Evolutionary conservation across 2,888 invertebrate genomes (phyloP), one percentile per base, ranked within the genome.

Genomic region (Eupithecia exiguata): DNA sequence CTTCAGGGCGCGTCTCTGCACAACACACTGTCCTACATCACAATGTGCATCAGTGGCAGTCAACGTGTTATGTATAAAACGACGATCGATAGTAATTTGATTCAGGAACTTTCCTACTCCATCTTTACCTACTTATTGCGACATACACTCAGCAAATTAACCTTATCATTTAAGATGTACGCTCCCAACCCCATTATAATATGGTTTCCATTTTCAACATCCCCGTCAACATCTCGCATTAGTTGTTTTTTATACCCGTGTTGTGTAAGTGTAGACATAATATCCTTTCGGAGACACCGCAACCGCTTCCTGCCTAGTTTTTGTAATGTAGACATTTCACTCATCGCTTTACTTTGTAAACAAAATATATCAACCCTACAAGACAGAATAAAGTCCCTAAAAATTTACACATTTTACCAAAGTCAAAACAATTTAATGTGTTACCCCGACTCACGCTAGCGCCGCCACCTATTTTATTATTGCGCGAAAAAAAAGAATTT

Each of bases 301-400:
- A 73, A 40, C 70, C 61, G 62, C 67, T 70, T 73, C 73, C 73
- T 66, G 69, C 30, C 5, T 25, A 49, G 46, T 70, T 73, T 70
- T 70, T 73, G 61, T 73, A 66, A 66, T 38, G 53, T 65, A 53
- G 46, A 66, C 67, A 67, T 70, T 62, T 69, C 66, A 69, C 67
- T 67, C 66, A 18, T 61, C n/a, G 43, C 43, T 35, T 67, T 38
- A 63, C 62, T 49, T 68, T 63, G 25, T 63, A 68, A 63, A 71
- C 68, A 68, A 46, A 68, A 43, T 16, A 6, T 35, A 62, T 1
- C 35, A 1, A 35, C 6, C 62, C 18, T 7, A 16, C 61, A 10
- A 6, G 6, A 61, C 6, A 61, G 21, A n/a, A 9, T 10, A 53
- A 6, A 58, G 14, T 6, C 12, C 16, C 6, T 18, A n/a, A 46